phyloP scores from a whole-genome alignment of 2,113 vertebrate genomes.

The Sorex araneus region DNA sequence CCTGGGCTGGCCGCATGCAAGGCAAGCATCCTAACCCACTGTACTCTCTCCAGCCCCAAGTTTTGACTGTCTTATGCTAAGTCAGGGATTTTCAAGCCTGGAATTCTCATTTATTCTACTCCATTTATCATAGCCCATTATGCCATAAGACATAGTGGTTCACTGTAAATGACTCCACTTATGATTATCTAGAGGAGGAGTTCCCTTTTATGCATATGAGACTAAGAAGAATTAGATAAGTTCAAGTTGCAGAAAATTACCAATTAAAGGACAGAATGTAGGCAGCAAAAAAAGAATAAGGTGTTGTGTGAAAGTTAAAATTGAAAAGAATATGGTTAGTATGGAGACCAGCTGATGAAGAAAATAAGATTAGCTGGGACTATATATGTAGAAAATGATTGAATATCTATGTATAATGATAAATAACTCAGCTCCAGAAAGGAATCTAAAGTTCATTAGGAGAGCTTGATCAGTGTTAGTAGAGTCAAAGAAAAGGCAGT shows the following conservation, averaged over 20 bases:
- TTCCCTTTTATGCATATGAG: not conserved
- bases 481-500: not conserved
- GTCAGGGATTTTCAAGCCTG: constrained; percentile 36
- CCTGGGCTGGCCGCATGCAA: too few relatives aligned
- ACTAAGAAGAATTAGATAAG: not conserved
- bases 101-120: constrained; percentile 7
- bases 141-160: not conserved
- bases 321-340: not conserved
- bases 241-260: not conserved
- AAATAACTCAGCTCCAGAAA: constrained; percentile 1
- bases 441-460: not conserved
- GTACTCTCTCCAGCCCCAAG: constrained; percentile 31
- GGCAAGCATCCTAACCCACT: too few relatives aligned
- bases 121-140: not conserved
- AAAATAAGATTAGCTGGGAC: not conserved
- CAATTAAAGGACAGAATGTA: constrained; percentile 2
- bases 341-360: constrained; percentile 12
- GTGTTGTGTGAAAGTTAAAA: not conserved
- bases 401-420: too few relatives aligned
- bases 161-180: not conserved
- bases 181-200: not conserved
- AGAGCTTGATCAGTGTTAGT: not conserved
- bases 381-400: not conserved
- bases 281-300: constrained; percentile 42
- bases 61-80: constrained; percentile 63